Evolutionary conservation across 2,888 invertebrate genomes (phyloP), one percentile per base, ranked within the genome.

Genomic region (Conomelus anceps): DNA sequence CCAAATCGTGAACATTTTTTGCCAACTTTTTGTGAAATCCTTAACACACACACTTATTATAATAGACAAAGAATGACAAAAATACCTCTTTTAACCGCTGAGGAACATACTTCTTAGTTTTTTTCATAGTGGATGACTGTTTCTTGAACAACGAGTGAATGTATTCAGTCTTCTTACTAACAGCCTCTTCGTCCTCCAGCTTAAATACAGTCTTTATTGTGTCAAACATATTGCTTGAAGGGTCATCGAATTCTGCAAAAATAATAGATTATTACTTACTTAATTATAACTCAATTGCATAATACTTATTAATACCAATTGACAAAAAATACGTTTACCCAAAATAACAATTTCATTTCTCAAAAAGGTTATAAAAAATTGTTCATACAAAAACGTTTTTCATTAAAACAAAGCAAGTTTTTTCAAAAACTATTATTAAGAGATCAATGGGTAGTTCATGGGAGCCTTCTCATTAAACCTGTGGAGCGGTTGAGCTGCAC

Each of bases 71-170:
- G 0, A 22, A 22, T 23, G 23, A 4, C 22, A 84, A n/a, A 20
- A 89, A 85, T 91, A 92, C 93, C 92, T 93, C 93, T 91, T 91
- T 92, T 22, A 93, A 91, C 89, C 93, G 91, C 86, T 92, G 91
- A 22, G 93, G 93, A 86, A 93, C 92, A 90, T 91, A 92, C 89
- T 92, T 92, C 86, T 92, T 92, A 17, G 90, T 90, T 90, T 92
- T 92, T 26, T 91, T 92, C 22, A 90, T 91, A 88, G 91, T 91
- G 90, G 91, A 91, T 22, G 90, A 91, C 9, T 91, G 91, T 90
- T 92, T 92, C 90, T 92, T 93, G 91, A 93, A 93, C 11, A 91
- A 90, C 85, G 89, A 89, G 88, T 92, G 91, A n/a, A 92, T 90
- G 26, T 90, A 90, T n/a, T 91, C 91, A n/a, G 92, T 89, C 9